A percentile compares a stretch with the other conserved stretches of the same genome.
Evolutionary conservation across 2,113 vertebrate genomes (phyloP).

Genomic region (Scomber scombrus): DNA sequence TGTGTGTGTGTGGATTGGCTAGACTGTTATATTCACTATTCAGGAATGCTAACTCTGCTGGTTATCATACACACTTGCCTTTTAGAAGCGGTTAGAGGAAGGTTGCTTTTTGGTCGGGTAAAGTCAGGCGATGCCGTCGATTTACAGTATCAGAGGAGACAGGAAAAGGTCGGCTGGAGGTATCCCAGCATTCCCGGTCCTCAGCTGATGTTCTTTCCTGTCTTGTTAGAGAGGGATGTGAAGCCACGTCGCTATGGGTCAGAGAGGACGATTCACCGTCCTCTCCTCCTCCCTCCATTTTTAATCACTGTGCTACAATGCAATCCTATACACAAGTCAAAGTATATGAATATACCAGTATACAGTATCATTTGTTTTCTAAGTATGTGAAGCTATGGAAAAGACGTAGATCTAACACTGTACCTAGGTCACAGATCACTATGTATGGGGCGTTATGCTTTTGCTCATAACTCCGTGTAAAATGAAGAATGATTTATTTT

Average conservation of each 20-base stretch:
- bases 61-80: slow-evolving; percentile 55
- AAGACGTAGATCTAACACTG: slow-evolving; percentile 90
- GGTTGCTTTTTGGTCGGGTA: slow-evolving; percentile 17
- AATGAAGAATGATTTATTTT: slow-evolving; percentile 90
- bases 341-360: slow-evolving; percentile 66
- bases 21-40: slow-evolving; percentile 71
- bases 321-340: slow-evolving; percentile 71
- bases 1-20: slow-evolving; percentile 40
- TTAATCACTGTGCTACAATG: slow-evolving; percentile 79
- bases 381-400: slow-evolving; percentile 82
- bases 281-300: slow-evolving; percentile 46
- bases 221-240: slow-evolving; percentile 45
- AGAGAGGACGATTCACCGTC: slow-evolving; percentile 25
- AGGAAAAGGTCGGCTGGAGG: slow-evolving; percentile 22
- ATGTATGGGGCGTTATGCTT: slow-evolving; percentile 82
- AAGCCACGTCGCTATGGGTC: slow-evolving; percentile 40
- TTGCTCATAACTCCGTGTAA: slow-evolving; percentile 86
- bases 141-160: slow-evolving; percentile 22
- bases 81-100: slow-evolving; percentile 40
- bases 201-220: slow-evolving; percentile 22
- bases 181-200: slow-evolving; percentile 51
- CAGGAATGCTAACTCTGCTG: slow-evolving; percentile 62
- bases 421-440: slow-evolving; percentile 87
- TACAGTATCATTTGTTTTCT: slow-evolving; percentile 72
- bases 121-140: slow-evolving; percentile 32